These are phyloP conservation scores for Recurvirostra avosetta DNA, from an alignment of 2,113 vertebrate species.

Conservation along the genomic window DNA sequence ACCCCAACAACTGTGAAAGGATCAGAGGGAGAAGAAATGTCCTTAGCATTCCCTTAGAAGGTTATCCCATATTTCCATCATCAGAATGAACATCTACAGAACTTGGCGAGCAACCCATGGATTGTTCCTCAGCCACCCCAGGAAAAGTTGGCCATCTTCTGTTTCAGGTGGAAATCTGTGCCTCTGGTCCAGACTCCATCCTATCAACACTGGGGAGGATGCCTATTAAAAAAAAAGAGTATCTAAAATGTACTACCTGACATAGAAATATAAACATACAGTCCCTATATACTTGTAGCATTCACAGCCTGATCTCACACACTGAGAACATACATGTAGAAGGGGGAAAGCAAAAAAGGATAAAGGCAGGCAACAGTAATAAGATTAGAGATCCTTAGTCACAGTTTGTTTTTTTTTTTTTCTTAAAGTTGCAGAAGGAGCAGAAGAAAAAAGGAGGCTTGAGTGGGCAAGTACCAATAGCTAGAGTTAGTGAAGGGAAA, in stretches of 20 bases:
- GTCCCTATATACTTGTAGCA: background rate
- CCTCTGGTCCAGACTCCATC: background rate
- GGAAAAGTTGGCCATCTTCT: background rate
- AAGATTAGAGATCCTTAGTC: background rate
- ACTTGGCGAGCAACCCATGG: rapidly evolving
- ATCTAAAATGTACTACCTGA: background rate
- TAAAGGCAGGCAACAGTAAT: background rate
- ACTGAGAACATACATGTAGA: background rate
- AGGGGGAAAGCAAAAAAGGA: background rate
- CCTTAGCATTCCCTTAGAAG: background rate
- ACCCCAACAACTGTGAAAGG: background rate
- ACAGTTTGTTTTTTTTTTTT: background rate
- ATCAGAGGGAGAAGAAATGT: background rate
- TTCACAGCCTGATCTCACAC: background rate
- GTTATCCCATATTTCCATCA: background rate
- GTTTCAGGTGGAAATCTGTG: background rate
- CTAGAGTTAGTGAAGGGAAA: background rate
- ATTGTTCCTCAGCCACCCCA: background rate
- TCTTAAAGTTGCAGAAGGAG: background rate
- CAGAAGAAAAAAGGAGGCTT: background rate
- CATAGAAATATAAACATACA: background rate
- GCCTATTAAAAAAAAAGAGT: background rate
- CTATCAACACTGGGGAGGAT: background rate
- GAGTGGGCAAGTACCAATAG: background rate
- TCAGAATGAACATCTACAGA: background rate